phyloP scores from a whole-genome alignment of 1,140 invertebrate genomes.

The Akabosia matsudoensis region DNA sequence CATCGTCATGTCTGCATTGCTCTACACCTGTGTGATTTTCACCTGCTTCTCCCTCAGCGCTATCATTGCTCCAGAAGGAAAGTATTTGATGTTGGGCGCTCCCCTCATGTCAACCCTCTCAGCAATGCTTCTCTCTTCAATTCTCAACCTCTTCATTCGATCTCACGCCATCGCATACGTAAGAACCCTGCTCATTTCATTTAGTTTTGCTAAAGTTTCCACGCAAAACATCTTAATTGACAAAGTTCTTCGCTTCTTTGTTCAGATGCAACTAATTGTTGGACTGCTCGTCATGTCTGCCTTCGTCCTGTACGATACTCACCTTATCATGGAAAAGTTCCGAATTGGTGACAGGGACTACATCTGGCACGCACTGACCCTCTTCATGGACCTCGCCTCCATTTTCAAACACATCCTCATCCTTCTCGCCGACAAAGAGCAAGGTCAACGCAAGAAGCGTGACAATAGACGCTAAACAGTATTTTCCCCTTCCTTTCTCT shows the following conservation, averaged over 20 bases:
- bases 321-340: slow-evolving; percentile 89
- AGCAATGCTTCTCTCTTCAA: slow-evolving; percentile 69
- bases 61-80: slow-evolving; percentile 75
- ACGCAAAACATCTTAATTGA: too few relatives aligned
- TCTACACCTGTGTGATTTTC: slow-evolving; percentile 83
- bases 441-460: slow-evolving; percentile 21
- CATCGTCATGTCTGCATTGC: slow-evolving; percentile 82
- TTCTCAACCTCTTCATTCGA: slow-evolving; percentile 82
- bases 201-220: too few relatives aligned
- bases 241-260: not conserved
- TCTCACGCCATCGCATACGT: slow-evolving; percentile 78
- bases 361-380: slow-evolving; percentile 43
- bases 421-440: slow-evolving; percentile 45
- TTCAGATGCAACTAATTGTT: slow-evolving; percentile 75
- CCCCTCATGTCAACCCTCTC: slow-evolving; percentile 77
- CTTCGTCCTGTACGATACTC: slow-evolving; percentile 93
- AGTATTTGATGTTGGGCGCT: slow-evolving; percentile 72
- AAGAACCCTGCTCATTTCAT: too few relatives aligned
- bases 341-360: slow-evolving; percentile 66
- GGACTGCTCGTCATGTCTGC: slow-evolving; percentile 86
- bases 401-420: slow-evolving; percentile 46
- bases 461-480: slow-evolving; percentile 28
- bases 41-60: slow-evolving; percentile 82
- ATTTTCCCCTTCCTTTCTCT: too few relatives aligned
- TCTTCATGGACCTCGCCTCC: slow-evolving; percentile 44